Base-by-base conservation (phyloP, 2,113 vertebrate genomes). In the Sardina pilchardus region DNA sequence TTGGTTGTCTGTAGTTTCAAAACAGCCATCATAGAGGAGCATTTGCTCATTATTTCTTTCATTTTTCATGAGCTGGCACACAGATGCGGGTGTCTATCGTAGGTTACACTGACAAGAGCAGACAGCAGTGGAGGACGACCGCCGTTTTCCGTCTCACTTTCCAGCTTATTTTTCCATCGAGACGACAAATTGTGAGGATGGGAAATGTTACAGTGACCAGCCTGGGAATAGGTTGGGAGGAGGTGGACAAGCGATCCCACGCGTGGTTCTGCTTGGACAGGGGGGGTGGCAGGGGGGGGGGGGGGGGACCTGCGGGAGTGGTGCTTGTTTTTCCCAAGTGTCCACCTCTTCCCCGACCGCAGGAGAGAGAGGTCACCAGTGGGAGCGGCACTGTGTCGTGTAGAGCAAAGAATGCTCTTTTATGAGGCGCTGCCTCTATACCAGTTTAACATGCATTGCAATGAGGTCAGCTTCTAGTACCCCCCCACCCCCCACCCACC, bases 321-420 rank as follows among this genome's bases (percentile, higher is more conserved):
- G n/a, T 9, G 71, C 30, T 78, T 78, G 71, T 78, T 78, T 71
- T 36, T 59, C 14, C 71, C 71, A 36, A 36, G 30, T 16, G 30
- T 12, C 16, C 34, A 34, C 34, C 71, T 17, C 71, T 16, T 36
- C 4, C 34, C 19, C 14, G 14, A 12, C 71, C 71, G 14, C 34
- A 78, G 9, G 71, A 78, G 63, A 71, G 63, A 71, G 71, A 36
- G 71, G 71, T 78, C 34, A 78, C 12, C 71, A 78, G 71, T 78
- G 71, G 14, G 71, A 36, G 71, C 71, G 34, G 71, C 53, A 6
- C 53, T 59, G 53, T 59, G 53, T 59, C 53, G 53, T 36, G 71
- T 34, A 78, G 71, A 78, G 30, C 26, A 36, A 34, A 78, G 71
- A 78, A 34, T 30, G 71, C 71, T 78, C 34, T 78, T 78, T 78